Conservation (phyloP, 2,888 invertebrate genomes). For the Callyntrura sp. region DNA sequence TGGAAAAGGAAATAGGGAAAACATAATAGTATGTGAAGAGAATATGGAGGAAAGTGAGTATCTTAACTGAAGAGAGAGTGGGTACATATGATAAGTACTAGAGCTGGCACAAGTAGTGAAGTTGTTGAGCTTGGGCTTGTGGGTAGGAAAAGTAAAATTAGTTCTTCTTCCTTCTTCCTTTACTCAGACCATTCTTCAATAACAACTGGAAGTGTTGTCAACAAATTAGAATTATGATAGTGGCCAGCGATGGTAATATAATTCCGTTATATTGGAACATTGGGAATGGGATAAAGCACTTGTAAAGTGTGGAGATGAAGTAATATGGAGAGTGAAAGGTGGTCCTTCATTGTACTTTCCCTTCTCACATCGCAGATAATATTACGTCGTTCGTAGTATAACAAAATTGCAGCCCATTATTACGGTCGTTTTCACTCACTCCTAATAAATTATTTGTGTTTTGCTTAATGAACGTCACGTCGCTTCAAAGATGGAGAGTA, state of each 20-base stretch:
- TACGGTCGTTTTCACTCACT: neutral
- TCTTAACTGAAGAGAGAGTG: slow-evolving; percentile 32
- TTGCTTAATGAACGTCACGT: too few species aligned
- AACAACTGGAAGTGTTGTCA: slow-evolving; percentile 58
- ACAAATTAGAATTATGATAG: slow-evolving; percentile 73
- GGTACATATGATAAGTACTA: slow-evolving; percentile 56
- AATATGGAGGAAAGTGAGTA: slow-evolving; percentile 47
- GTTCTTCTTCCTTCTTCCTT: neutral
- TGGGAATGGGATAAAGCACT: slow-evolving; percentile 18
- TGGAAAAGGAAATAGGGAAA: slow-evolving; percentile 45
- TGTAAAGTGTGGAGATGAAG: neutral
- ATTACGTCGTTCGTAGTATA: neutral
- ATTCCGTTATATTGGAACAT: slow-evolving; percentile 59
- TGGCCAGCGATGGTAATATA: slow-evolving; percentile 62
- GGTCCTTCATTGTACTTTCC: slow-evolving; percentile 34
- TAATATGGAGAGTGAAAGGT: slow-evolving; percentile 11
- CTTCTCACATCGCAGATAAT: slow-evolving; percentile 11
- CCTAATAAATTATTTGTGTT: too few species aligned
- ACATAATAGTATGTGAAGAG: neutral
- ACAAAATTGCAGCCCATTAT: too few species aligned
- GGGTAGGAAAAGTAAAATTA: slow-evolving; percentile 24
- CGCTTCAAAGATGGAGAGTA: too few species aligned
- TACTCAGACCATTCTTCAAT: neutral
- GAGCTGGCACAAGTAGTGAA: neutral
- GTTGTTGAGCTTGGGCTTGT: slow-evolving; percentile 4